Percentiles rank a stretch among this genome's conserved stretches.
Evolutionary conservation across 2,888 invertebrate species (phyloP).

Genomic region (Folsomia manolachei): DNA sequence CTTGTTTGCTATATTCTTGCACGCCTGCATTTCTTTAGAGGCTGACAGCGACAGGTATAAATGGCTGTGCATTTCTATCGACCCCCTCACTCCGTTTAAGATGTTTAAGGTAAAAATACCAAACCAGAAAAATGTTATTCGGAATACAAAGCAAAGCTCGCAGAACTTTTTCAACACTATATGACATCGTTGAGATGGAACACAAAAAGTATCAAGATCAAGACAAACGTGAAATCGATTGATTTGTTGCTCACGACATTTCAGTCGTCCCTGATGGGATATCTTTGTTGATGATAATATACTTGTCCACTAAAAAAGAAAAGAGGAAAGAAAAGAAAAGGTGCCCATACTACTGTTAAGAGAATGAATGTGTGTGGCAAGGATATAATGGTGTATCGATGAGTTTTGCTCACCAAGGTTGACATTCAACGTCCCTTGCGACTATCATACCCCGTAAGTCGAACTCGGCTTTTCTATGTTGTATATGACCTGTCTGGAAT

Average conservation of each 20-base stretch:
- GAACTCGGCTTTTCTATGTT: not conserved
- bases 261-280: not conserved
- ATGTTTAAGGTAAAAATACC: no score
- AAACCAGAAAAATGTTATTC: no score
- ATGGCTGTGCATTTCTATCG: not conserved
- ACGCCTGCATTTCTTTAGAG: no score
- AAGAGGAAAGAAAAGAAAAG: no score
- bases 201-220: not conserved
- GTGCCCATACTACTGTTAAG: no score
- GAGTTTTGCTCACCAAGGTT: constrained; percentile 3
- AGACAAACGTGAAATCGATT: not conserved
- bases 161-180: not conserved
- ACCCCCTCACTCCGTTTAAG: no score
- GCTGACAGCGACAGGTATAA: not conserved
- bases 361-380: not conserved
- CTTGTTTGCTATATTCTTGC: not conserved
- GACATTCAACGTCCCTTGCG: constrained; percentile 8
- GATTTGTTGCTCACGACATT: not conserved
- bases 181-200: not conserved
- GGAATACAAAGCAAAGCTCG: no score
- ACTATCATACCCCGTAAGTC: no score
- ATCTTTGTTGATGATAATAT: constrained; percentile 6
- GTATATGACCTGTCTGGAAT: no score
- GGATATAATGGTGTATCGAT: not conserved
- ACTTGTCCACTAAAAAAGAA: not conserved